phyloP scores from a whole-genome alignment of 2,113 vertebrate species.

The Junco hyemalis region DNA sequence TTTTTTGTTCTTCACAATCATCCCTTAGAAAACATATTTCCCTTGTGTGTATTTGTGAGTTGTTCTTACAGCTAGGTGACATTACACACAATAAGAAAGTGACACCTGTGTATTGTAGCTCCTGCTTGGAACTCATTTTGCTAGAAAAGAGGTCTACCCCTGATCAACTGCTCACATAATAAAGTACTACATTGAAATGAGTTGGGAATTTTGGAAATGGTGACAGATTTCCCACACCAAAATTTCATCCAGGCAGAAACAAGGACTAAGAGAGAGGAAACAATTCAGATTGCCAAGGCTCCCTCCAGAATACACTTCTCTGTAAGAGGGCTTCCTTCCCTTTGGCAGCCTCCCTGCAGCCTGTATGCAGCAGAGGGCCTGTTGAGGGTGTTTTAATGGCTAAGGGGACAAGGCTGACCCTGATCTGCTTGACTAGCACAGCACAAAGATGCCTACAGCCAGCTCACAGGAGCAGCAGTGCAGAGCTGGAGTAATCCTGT shows the following conservation, averaged over 20 bases:
- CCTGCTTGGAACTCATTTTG: not conserved
- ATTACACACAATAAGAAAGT: not conserved
- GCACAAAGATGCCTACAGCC: not conserved
- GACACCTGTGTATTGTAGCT: not conserved
- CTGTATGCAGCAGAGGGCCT: rapidly evolving
- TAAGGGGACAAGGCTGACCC: not conserved
- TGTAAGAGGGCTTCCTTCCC: conserved; percentile 49
- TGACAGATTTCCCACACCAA: conserved; percentile 46
- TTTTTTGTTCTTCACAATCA: not conserved
- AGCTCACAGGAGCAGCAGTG: rapidly evolving
- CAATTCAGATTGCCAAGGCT: not conserved
- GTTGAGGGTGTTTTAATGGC: not conserved
- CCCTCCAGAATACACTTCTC: not conserved
- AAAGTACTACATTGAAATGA: conserved; percentile 32
- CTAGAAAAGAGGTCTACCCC: not conserved
- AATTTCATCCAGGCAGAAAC: conserved; percentile 60
- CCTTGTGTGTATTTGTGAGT: not conserved
- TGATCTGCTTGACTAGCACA: not conserved
- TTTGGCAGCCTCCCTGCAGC: not conserved
- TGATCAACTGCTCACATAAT: not conserved
- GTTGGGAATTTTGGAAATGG: conserved; percentile 49
- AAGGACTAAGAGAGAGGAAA: conserved; percentile 43
- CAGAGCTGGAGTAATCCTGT: rapidly evolving
- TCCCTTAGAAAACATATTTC: not conserved
- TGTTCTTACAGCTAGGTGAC: not conserved